These are phyloP conservation scores for Myzus persicae DNA, from an alignment of 1,140 invertebrate species.

Conservation along the genomic window DNA sequence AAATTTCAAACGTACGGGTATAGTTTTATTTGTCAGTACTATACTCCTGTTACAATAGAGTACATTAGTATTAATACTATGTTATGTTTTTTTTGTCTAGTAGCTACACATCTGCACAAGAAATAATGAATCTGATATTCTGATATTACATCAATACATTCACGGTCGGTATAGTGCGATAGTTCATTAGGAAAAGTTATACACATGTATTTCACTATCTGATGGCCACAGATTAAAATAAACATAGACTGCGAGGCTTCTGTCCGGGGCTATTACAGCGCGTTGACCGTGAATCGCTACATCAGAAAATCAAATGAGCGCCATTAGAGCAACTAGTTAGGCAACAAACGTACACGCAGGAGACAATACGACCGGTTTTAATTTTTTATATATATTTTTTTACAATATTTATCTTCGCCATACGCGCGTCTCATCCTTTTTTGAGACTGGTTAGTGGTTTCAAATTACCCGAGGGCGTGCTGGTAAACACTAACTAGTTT, in stretches of 20 bases:
- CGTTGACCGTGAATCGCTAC: neutral
- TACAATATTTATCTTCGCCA: conserved; percentile 6
- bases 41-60: too few species aligned
- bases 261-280: neutral
- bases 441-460: conserved; percentile 21
- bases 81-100: neutral
- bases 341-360: neutral
- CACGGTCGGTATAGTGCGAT: neutral
- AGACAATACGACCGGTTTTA: conserved; percentile 45
- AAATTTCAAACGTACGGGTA: neutral
- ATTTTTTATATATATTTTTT: neutral
- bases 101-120: neutral
- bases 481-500: neutral
- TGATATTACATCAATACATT: neutral
- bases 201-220: neutral
- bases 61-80: neutral
- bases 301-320: conserved; percentile 17
- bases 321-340: conserved; percentile 3
- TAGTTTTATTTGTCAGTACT: neutral
- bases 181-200: conserved; percentile 13
- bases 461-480: neutral
- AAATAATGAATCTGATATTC: neutral
- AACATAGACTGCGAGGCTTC: neutral
- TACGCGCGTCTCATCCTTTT: neutral
- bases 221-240: conserved; percentile 21